These are phyloP conservation scores for Leiothrix lutea DNA, from an alignment of 2,113 vertebrate species.

Conservation along the genomic window DNA sequence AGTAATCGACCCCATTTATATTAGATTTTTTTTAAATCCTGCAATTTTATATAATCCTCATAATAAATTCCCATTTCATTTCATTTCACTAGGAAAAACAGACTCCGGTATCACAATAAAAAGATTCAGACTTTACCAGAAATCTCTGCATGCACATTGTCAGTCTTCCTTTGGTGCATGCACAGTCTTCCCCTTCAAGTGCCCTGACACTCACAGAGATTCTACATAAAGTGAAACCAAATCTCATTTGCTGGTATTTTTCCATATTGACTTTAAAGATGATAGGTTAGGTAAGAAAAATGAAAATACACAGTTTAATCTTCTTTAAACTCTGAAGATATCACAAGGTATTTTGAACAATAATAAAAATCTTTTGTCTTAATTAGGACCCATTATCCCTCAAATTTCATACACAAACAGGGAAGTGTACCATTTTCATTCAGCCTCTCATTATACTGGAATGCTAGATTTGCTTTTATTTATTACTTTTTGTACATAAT, in stretches of 20 bases:
- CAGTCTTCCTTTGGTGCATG: not conserved
- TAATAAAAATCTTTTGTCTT: not conserved
- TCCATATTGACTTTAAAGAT: not conserved
- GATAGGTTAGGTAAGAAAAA: not conserved
- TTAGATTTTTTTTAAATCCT: not conserved
- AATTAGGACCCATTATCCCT: not conserved
- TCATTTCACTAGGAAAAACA: not conserved
- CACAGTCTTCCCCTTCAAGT: not conserved
- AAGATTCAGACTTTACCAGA: not conserved
- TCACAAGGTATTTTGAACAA: not conserved
- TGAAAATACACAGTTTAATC: not conserved
- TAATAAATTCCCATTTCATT: not conserved
- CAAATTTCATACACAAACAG: not conserved
- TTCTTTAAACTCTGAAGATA: not conserved
- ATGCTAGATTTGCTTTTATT: not conserved
- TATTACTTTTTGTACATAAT: not conserved
- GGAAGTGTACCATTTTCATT: not conserved
- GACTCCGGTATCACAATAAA: not conserved
- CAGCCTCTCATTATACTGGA: not conserved
- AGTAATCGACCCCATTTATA: not conserved
- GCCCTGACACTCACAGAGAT: not conserved
- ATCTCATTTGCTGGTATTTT: not conserved
- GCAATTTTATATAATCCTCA: not conserved
- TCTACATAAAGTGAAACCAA: not conserved
- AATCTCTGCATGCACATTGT: not conserved